Percentiles rank a stretch among this genome's conserved stretches.
Conservation (phyloP, 2,888 invertebrate species). For the Ectemnius continuus region DNA sequence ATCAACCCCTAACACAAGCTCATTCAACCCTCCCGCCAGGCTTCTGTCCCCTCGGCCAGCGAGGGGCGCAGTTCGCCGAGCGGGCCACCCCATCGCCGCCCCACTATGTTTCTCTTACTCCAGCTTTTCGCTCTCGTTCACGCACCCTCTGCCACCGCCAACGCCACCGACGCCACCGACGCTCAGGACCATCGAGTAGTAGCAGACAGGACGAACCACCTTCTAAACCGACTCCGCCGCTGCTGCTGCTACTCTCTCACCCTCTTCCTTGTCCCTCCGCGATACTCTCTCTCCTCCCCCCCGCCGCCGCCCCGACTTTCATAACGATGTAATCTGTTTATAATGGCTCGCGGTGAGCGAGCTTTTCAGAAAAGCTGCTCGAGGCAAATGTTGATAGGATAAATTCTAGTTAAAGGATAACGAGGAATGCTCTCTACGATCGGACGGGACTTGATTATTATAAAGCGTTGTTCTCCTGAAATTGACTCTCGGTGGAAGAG, state of each 20-base stretch:
- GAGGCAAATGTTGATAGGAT: neutral
- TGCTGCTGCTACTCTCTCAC: too few relatives aligned
- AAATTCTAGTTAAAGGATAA: neutral
- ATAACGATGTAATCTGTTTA: constrained; percentile 2
- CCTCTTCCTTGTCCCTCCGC: constrained; percentile 6
- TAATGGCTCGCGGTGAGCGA: neutral
- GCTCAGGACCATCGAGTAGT: constrained; percentile 11
- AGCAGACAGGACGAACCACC: constrained; percentile 30
- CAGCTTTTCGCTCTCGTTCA: constrained; percentile 4
- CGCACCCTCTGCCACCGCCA: constrained; percentile 14
- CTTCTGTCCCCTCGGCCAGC: constrained; percentile 13
- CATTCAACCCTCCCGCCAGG: constrained; percentile 36
- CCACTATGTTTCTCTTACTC: neutral
- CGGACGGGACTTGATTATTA: neutral
- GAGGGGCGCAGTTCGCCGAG: constrained; percentile 22
- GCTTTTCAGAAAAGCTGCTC: neutral
- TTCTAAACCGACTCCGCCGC: constrained; percentile 5
- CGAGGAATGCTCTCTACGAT: neutral
- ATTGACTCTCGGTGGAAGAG: neutral
- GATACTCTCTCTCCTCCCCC: too few relatives aligned
- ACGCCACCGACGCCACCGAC: neutral
- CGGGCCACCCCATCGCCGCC: constrained; percentile 16
- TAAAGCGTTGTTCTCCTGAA: neutral
- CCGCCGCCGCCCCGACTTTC: neutral
- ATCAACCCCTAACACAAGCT: constrained; percentile 29